Percentiles rank a stretch among this genome's conserved stretches.
phyloP scores from a whole-genome alignment of 2,888 invertebrate genomes.

The Tigriopus californicus region DNA sequence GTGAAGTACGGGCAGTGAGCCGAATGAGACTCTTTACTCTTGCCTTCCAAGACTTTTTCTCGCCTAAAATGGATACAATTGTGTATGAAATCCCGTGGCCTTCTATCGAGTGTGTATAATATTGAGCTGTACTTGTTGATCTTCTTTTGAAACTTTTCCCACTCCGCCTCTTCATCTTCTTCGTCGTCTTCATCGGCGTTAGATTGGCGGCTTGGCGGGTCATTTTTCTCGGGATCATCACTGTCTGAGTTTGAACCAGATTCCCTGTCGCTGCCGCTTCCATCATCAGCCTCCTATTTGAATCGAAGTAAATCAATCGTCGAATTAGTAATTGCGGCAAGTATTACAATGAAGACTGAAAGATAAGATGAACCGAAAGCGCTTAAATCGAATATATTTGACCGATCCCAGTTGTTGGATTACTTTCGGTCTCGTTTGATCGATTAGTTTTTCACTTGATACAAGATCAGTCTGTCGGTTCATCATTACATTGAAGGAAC shows the following conservation, averaged over 20 bases:
- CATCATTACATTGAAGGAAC: no score
- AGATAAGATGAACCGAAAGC: no score
- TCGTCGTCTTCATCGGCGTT: constrained; percentile 17
- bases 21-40: constrained; percentile 80
- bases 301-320: no score
- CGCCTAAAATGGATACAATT: constrained; percentile 24
- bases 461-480: no score
- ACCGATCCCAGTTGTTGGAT: no score
- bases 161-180: constrained; percentile 58
- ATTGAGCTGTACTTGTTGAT: constrained; percentile 39
- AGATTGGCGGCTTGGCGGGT: neutral
- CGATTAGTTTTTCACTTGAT: no score
- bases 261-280: neutral
- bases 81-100: no score
- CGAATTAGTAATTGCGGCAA: no score
- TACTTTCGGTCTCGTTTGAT: no score
- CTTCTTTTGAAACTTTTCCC: constrained; percentile 80
- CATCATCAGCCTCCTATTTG: no score
- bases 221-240: neutral
- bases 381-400: no score
- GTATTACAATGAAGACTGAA: no score
- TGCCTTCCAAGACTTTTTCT: constrained; percentile 71
- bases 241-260: neutral
- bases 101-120: constrained; percentile 20
- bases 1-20: constrained; percentile 95